Conservation (phyloP, 2,888 invertebrate genomes). For the Clanis bilineata region DNA sequence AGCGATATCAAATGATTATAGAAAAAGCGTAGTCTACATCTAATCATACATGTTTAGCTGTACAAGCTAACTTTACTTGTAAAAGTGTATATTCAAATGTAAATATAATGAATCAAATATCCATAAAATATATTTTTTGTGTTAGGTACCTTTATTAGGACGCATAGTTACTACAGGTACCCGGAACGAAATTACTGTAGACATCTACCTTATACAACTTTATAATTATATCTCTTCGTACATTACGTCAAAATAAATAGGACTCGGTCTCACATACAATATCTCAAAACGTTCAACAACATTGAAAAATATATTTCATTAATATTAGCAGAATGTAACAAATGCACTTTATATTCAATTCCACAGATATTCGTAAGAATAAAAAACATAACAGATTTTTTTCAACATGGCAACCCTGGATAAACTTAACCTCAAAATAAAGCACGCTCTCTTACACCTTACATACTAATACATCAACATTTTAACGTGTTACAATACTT, state of each 20-base stretch:
- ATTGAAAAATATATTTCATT: constrained; percentile 56
- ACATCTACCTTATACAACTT: constrained; percentile 3
- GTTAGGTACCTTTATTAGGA: constrained; percentile 9
- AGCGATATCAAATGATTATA: constrained; percentile 5
- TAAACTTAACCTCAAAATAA: constrained; percentile 46
- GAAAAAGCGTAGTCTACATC: constrained; percentile 11
- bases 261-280: constrained; percentile 33
- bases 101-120: constrained; percentile 14
- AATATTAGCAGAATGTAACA: constrained; percentile 52
- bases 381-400: constrained; percentile 40
- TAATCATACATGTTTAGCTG: constrained; percentile 4
- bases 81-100: constrained; percentile 14
- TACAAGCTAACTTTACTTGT: constrained; percentile 9
- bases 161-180: constrained; percentile 9
- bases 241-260: constrained; percentile 55
- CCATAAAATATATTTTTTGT: constrained; percentile 12
- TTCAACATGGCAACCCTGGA: constrained; percentile 65
- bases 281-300: constrained; percentile 43
- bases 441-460: constrained; percentile 34
- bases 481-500: constrained; percentile 33
- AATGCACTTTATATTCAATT: constrained; percentile 69
- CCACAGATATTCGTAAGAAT: constrained; percentile 44
- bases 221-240: constrained; percentile 17
- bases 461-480: constrained; percentile 36
- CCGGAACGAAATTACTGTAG: constrained; percentile 2